Evolutionary conservation across 2,113 vertebrate species (phyloP).

Genomic region (Chaetops frenatus): DNA sequence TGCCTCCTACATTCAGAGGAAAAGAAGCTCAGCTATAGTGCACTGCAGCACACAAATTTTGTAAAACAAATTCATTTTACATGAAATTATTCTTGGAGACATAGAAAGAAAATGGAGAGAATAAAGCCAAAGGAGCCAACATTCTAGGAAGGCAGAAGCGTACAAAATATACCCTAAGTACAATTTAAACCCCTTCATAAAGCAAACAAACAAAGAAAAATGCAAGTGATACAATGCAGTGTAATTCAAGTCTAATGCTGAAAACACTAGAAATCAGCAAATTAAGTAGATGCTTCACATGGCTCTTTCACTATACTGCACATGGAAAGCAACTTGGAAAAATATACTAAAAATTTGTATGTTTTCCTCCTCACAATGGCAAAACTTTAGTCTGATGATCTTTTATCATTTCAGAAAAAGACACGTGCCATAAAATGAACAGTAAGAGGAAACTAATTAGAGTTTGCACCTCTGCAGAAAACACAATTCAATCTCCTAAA

Average conservation of each 20-base stretch:
- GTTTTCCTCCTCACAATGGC: neutral
- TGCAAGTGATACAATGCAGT: neutral
- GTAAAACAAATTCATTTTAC: neutral
- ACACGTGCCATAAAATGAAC: neutral
- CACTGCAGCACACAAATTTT: neutral
- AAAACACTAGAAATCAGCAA: neutral
- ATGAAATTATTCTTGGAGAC: neutral
- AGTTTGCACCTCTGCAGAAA: neutral
- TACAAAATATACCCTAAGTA: neutral
- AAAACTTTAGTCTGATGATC: neutral
- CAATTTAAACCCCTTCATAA: neutral
- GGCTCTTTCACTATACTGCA: neutral
- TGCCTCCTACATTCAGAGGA: neutral
- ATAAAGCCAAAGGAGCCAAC: neutral
- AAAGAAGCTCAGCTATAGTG: neutral
- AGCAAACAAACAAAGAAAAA: neutral
- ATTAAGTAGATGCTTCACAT: neutral
- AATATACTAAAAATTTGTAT: neutral
- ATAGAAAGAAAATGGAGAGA: neutral
- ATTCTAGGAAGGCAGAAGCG: neutral
- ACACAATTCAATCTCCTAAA: neutral
- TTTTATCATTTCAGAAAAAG: neutral
- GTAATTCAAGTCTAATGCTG: neutral
- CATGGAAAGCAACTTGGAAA: neutral
- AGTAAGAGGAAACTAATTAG: neutral